Evolutionary conservation across 2,113 vertebrate genomes (phyloP).

Genomic region (Leptosomus discolor): DNA sequence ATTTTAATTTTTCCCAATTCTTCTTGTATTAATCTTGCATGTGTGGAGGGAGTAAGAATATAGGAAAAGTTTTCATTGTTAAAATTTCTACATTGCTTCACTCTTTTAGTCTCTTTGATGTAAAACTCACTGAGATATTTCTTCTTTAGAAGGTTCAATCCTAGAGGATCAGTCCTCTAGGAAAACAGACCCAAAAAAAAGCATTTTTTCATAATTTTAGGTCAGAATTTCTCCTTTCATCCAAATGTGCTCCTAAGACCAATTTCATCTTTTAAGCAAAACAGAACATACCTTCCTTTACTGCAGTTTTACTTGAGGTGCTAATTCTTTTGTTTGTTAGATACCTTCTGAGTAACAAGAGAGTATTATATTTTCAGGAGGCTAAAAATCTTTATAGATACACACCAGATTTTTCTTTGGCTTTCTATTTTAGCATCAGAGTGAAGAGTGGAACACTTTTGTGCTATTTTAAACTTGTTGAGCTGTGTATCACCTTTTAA

Average conservation of each 20-base stretch:
- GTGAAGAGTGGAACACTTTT: background rate
- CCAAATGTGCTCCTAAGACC: background rate
- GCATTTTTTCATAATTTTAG: background rate
- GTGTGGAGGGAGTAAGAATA: background rate
- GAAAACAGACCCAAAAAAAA: background rate
- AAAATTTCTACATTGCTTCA: background rate
- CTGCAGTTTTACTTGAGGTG: background rate
- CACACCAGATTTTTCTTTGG: background rate
- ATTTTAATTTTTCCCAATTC: background rate
- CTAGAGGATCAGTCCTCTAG: background rate
- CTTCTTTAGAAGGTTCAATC: background rate
- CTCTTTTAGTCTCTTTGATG: background rate
- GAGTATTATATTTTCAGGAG: background rate
- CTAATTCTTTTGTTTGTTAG: background rate
- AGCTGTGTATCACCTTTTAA: background rate
- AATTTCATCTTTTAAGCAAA: background rate
- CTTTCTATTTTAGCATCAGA: background rate
- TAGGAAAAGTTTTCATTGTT: background rate
- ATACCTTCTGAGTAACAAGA: background rate
- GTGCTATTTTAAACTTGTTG: background rate
- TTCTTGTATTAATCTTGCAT: slow-evolving; percentile 4
- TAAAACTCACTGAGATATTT: background rate
- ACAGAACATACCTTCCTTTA: background rate
- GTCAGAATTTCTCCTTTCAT: background rate
- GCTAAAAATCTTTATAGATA: background rate